phyloP scores from a whole-genome alignment of 1,140 invertebrate species.

The Chlorops oryzae region DNA sequence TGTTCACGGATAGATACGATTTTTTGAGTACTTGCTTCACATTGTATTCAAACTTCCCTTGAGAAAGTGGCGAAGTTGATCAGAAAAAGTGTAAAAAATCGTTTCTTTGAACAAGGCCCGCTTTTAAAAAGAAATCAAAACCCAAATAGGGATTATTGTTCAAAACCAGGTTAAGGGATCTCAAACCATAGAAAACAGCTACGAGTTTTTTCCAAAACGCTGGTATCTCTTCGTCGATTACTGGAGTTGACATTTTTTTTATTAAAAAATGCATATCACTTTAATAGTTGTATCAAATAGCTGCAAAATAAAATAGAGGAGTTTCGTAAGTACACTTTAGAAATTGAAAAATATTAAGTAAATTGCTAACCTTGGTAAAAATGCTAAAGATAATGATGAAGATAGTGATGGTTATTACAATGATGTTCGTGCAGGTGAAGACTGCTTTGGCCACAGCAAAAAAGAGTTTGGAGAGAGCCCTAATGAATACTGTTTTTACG shows the following conservation, averaged over 20 bases:
- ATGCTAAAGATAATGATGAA: too few species aligned
- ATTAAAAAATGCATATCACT: constrained; percentile 2
- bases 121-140: neutral
- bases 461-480: too few species aligned
- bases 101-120: neutral
- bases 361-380: too few species aligned
- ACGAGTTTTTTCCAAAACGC: constrained; percentile 1
- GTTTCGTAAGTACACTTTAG: too few species aligned
- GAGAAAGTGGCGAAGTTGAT: neutral
- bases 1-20: neutral
- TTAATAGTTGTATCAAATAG: neutral
- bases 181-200: neutral
- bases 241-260: neutral
- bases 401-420: too few species aligned
- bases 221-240: neutral
- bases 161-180: neutral
- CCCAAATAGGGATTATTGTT: neutral
- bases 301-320: too few species aligned
- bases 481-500: too few species aligned
- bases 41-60: too few species aligned
- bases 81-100: neutral
- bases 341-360: too few species aligned
- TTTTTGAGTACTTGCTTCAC: too few species aligned
- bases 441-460: too few species aligned
- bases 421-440: too few species aligned